Base-by-base conservation (phyloP, 2,113 vertebrate genomes). In the Proteles cristata region DNA sequence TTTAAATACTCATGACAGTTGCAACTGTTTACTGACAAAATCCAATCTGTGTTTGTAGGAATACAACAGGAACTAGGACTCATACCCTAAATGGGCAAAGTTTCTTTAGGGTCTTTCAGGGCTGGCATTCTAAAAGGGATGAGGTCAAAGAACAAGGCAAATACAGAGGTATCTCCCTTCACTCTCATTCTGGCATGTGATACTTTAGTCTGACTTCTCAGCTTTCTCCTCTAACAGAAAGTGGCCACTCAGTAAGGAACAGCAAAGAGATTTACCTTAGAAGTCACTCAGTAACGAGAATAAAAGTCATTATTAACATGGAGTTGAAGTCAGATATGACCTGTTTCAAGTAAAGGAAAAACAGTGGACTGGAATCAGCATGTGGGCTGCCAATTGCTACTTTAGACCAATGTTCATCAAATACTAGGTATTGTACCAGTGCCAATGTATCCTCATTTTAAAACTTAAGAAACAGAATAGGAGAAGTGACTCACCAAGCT, bases 291-390 rank as follows among this genome's bases (percentile, higher is more conserved):
- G 5, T 35, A 61, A 87, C 39, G 55, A 71, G 50, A 93, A 88
- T 63, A 43, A 71, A 73, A 73, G 5, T 76, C 58, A 90, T 65
- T 69, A 58, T 48, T 25, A 88, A 69, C 65, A 73, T 3, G 7
- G 11, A 95, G 31, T 35, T 10, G 17, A 68, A 95, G 63, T 92
- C 63, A 88, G 23, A 76, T 12, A 63, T 23, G 45, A 94, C 79
- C 45, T 55, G 43, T 19, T 88, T 96, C 58, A 50, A 10, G 77
- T 81, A 88, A 90, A 14, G 77, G 63, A 90, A 92, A 94, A 74
- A 61, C 4, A 88, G 14, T 93, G 55, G 35, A 74, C 14, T 68
- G 9, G 19, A 93, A 66, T 91, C 63, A 66, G 86, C 23, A 82
- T n/a, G 15, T 0, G 63, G 74, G 11, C 17, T 88, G 50, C 58